Percentiles rank a stretch among this genome's conserved stretches.
Evolutionary conservation across 2,113 vertebrate genomes (phyloP).

Genomic region (Hippocampus comes): DNA sequence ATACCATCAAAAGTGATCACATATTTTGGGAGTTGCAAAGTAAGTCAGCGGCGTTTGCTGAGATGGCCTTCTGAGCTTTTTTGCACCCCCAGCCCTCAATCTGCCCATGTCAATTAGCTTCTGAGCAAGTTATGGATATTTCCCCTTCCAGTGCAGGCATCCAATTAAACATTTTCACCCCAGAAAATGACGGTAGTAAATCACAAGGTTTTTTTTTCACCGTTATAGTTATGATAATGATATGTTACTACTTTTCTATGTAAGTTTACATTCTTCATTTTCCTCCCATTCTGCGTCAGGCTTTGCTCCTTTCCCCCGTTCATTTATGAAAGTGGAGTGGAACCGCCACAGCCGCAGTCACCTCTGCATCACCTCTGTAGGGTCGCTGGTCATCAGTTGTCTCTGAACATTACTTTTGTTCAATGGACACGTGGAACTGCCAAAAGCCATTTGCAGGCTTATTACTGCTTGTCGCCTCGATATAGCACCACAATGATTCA

Average conservation of each 20-base stretch:
- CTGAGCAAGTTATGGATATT: background rate
- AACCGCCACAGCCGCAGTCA: slow-evolving; percentile 11
- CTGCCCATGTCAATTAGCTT: background rate
- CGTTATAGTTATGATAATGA: background rate
- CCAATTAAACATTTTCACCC: background rate
- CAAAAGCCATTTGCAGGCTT: slow-evolving; percentile 10
- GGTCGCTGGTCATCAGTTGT: slow-evolving; percentile 29
- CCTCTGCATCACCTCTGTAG: slow-evolving; percentile 7
- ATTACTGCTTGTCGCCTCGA: background rate
- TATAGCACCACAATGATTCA: slow-evolving; percentile 4
- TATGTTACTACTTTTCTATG: background rate
- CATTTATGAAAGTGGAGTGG: slow-evolving; percentile 4
- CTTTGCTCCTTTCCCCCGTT: slow-evolving; percentile 13
- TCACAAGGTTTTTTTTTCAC: background rate
- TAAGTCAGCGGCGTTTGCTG: no score
- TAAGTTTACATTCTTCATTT: background rate
- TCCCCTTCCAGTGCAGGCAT: background rate
- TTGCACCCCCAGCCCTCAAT: background rate
- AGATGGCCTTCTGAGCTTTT: background rate
- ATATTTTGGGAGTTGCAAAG: background rate
- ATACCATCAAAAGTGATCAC: background rate
- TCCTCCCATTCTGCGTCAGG: slow-evolving; percentile 3
- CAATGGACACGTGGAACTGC: slow-evolving; percentile 4
- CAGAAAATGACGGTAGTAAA: no score
- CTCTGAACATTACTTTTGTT: slow-evolving; percentile 8